phyloP scores from a whole-genome alignment of 2,888 invertebrate species.

The Drosophila borborema region DNA sequence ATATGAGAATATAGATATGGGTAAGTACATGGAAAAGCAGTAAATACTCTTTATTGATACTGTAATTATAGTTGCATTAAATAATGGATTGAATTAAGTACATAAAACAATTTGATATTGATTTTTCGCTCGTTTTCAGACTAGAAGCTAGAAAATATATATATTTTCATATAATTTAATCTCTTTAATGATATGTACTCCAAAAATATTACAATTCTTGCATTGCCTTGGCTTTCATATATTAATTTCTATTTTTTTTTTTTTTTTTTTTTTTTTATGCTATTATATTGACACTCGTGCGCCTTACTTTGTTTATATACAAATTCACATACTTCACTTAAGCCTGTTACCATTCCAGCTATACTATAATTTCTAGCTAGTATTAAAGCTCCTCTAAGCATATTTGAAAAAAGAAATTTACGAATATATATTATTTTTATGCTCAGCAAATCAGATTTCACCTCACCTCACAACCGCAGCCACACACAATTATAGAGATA shows the following conservation, averaged over 20 bases:
- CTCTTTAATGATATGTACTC: too few relatives aligned
- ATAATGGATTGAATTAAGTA: accelerated
- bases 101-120: neutral
- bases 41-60: neutral
- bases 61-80: neutral
- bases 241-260: too few relatives aligned
- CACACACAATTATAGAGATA: conserved; percentile 32
- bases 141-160: too few relatives aligned
- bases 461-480: neutral
- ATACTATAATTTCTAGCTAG: neutral
- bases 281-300: too few relatives aligned
- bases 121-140: too few relatives aligned
- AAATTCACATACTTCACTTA: too few relatives aligned
- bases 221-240: too few relatives aligned
- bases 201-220: too few relatives aligned
- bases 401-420: conserved; percentile 12
- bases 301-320: too few relatives aligned
- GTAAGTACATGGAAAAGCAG: neutral
- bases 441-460: conserved; percentile 20
- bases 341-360: too few relatives aligned
- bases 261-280: too few relatives aligned
- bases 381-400: conserved; percentile 4
- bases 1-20: neutral
- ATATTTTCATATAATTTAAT: too few relatives aligned
- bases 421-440: neutral